A percentile compares a stretch with the other conserved stretches of the same genome.
Conservation (phyloP, 2,797 vertebrate genomes). For the Emydoidea blandingii region DNA sequence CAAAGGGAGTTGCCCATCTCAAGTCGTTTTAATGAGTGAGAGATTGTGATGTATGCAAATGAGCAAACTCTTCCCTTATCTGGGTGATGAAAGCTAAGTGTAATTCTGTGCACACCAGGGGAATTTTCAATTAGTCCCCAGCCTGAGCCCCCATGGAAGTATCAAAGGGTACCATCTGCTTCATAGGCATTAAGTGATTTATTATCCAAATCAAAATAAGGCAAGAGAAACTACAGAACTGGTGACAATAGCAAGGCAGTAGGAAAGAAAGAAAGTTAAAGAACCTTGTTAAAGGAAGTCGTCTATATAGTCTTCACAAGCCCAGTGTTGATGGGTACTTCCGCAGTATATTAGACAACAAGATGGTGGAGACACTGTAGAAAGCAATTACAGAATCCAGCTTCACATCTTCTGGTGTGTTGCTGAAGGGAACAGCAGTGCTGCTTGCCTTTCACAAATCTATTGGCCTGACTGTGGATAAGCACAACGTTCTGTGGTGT, state of each 20-base stretch:
- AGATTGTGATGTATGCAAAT: background rate
- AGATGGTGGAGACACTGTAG: background rate
- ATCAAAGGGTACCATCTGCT: conserved; percentile 33
- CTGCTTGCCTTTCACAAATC: background rate
- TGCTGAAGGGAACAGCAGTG: background rate
- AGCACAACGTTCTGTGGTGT: background rate
- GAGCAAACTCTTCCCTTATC: background rate
- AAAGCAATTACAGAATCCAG: background rate
- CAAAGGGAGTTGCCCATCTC: background rate
- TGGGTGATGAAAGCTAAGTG: background rate
- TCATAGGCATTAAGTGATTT: background rate
- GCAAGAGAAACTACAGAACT: background rate
- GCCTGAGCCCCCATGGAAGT: background rate
- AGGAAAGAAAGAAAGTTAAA: background rate
- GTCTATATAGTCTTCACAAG: background rate
- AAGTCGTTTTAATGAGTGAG: background rate
- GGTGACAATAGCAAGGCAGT: background rate
- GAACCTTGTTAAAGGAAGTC: background rate
- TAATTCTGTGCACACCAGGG: background rate
- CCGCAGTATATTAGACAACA: background rate
- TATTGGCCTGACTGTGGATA: background rate
- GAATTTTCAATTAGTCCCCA: conserved; percentile 17
- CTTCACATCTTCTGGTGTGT: background rate
- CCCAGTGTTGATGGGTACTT: background rate
- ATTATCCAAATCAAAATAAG: conserved; percentile 22